phyloP scores from a whole-genome alignment of 2,797 vertebrate genomes.

The Anabacerthia variegaticeps region DNA sequence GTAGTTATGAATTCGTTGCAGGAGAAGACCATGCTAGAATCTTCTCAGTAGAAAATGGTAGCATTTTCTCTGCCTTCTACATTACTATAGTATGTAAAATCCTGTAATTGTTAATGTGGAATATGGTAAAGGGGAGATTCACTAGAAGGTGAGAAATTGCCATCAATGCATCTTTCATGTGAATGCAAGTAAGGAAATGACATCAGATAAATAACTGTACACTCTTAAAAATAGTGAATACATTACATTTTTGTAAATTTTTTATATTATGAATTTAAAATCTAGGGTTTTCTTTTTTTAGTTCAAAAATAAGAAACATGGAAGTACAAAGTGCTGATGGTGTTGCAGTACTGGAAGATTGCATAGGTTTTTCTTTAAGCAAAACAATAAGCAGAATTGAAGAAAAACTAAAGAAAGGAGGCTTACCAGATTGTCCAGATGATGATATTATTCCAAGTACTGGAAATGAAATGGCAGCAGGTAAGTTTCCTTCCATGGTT shows the following conservation, averaged over 20 bases:
- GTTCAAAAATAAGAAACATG: conserved; percentile 71
- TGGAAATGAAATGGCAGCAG: conserved; percentile 82
- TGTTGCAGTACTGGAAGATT: conserved; percentile 77
- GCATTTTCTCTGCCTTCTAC: background rate
- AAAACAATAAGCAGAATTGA: conserved; percentile 84
- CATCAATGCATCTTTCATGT: background rate
- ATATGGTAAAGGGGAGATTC: background rate
- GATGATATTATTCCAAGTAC: conserved; percentile 75
- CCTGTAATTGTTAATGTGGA: background rate
- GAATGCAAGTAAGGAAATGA: background rate
- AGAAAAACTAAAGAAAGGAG: conserved; percentile 79
- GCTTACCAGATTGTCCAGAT: conserved; percentile 56
- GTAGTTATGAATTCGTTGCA: background rate
- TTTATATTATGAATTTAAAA: background rate
- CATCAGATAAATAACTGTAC: background rate
- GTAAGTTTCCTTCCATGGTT: conserved; percentile 67
- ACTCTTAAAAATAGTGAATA: background rate
- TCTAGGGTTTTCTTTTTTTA: conserved; percentile 23
- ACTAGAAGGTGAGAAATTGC: background rate
- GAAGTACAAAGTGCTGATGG: conserved; percentile 61
- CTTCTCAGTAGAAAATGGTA: background rate
- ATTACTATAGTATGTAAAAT: background rate
- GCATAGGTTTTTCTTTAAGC: conserved; percentile 80
- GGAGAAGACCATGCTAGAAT: background rate
- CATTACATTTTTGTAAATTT: rapidly evolving